Conservation (phyloP, 2,797 vertebrate genomes). For the Tachyglossus aculeatus region DNA sequence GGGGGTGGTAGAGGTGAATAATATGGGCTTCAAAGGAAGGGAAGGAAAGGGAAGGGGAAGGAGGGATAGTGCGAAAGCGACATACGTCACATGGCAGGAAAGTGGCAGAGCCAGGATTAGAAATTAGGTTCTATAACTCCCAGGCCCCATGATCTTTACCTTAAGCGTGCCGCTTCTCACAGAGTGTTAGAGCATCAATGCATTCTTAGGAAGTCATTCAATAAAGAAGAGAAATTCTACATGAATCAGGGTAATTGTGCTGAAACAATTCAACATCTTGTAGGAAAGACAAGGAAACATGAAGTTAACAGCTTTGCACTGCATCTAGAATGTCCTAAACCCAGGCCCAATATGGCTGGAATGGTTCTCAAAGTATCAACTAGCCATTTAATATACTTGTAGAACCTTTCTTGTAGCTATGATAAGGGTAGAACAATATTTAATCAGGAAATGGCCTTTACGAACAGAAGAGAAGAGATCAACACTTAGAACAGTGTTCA, state of each 20-base stretch:
- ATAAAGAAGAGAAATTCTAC: not conserved
- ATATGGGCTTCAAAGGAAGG: too few species aligned
- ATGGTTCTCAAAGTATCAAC: not conserved
- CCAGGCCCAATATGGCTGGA: not conserved
- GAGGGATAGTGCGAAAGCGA: too few species aligned
- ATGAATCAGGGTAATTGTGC: not conserved
- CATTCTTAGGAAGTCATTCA: not conserved
- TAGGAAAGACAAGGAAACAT: not conserved
- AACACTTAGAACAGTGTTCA: too few species aligned
- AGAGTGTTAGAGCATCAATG: too few species aligned
- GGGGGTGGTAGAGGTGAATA: too few species aligned
- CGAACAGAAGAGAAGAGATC: too few species aligned
- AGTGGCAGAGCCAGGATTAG: too few species aligned
- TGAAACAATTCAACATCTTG: not conserved
- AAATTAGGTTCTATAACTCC: too few species aligned
- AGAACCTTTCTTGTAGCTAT: not conserved
- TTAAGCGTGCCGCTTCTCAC: too few species aligned
- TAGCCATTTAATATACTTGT: not conserved
- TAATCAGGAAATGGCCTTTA: not conserved
- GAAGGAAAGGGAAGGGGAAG: too few species aligned
- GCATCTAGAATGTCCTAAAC: not conserved
- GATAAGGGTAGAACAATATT: not conserved
- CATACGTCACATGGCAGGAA: too few species aligned
- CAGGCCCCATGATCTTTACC: too few species aligned
- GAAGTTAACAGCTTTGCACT: not conserved